These are phyloP conservation scores for Meghimatium bilineatum DNA, from an alignment of 2,888 invertebrate species.

Conservation along the genomic window DNA sequence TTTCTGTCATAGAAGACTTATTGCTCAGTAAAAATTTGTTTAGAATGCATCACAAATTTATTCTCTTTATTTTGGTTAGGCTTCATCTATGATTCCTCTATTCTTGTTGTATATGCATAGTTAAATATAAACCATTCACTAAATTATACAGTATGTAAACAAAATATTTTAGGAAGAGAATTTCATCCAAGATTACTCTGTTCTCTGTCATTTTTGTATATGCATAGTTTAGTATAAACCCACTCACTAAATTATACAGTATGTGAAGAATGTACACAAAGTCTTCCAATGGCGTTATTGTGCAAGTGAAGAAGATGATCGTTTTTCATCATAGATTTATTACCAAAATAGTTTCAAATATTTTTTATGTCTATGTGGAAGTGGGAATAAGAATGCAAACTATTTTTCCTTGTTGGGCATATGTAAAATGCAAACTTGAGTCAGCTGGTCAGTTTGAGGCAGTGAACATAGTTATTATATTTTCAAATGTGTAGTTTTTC, in stretches of 20 bases:
- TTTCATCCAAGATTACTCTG: background rate
- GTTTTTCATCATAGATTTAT: background rate
- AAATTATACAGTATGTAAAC: background rate
- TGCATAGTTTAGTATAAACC: background rate
- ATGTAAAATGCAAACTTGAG: too few species aligned
- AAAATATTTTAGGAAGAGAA: too few species aligned
- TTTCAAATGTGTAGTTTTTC: too few species aligned
- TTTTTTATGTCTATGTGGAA: background rate
- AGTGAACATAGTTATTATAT: too few species aligned
- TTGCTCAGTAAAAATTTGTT: background rate
- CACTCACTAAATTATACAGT: background rate
- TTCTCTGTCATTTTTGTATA: background rate
- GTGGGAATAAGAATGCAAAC: too few species aligned
- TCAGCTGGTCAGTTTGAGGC: too few species aligned
- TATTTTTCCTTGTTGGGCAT: too few species aligned
- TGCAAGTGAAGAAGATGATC: background rate
- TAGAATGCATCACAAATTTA: background rate
- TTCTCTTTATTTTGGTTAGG: background rate
- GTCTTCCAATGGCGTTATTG: background rate
- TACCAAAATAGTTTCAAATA: background rate
- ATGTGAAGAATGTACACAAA: background rate
- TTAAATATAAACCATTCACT: background rate
- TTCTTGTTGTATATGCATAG: background rate
- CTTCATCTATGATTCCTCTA: background rate
- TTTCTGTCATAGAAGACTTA: background rate